phyloP scores from a whole-genome alignment of 2,888 invertebrate genomes.

The Seira musarum region DNA sequence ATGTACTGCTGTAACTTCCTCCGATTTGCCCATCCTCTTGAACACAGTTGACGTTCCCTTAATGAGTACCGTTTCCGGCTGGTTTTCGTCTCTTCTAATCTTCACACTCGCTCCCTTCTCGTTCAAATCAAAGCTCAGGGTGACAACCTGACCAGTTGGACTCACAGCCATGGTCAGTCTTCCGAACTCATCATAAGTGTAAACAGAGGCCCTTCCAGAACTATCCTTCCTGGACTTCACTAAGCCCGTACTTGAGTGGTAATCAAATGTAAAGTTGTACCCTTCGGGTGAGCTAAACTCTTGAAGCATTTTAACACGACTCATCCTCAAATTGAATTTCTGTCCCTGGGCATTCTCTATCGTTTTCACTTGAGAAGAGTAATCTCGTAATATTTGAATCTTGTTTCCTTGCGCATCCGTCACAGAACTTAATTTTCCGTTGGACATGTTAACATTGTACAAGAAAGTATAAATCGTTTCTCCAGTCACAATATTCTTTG shows the following conservation, averaged over 20 bases:
- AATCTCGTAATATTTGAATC: slow-evolving; percentile 73
- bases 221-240: slow-evolving; percentile 91
- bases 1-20: slow-evolving; percentile 84
- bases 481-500: slow-evolving; percentile 95
- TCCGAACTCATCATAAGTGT: slow-evolving; percentile 96
- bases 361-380: slow-evolving; percentile 82
- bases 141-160: slow-evolving; percentile 95
- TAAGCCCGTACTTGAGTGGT: slow-evolving; percentile 91
- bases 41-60: slow-evolving; percentile 89
- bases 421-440: slow-evolving; percentile 93
- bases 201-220: slow-evolving; percentile 91
- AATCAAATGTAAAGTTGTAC: slow-evolving; percentile 94
- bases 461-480: slow-evolving; percentile 94
- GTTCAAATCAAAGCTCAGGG: slow-evolving; percentile 90
- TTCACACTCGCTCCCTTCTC: slow-evolving; percentile 91
- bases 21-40: slow-evolving; percentile 85
- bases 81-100: slow-evolving; percentile 86
- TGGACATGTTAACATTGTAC: slow-evolving; percentile 97
- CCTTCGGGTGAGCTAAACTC: slow-evolving; percentile 93
- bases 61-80: slow-evolving; percentile 88
- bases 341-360: slow-evolving; percentile 95
- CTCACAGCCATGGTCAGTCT: slow-evolving; percentile 92
- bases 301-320: slow-evolving; percentile 92
- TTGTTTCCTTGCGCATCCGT: slow-evolving; percentile 88
- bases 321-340: slow-evolving; percentile 91